Evolutionary conservation across 2,888 invertebrate genomes (phyloP).

Genomic region (Habrosyne pyritoides): DNA sequence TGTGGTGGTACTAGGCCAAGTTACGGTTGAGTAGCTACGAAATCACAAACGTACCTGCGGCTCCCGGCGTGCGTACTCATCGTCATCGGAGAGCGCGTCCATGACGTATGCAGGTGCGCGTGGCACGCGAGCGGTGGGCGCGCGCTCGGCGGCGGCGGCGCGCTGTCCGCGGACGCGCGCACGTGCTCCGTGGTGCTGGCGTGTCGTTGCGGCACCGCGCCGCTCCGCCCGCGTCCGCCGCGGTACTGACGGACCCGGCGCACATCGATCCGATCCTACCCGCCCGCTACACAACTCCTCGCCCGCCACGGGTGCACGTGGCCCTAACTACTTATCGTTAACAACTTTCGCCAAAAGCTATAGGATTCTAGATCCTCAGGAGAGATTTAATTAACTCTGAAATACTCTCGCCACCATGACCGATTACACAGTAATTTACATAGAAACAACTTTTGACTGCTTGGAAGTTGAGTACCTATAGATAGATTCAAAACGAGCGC

Average conservation of each 20-base stretch:
- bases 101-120: conserved; percentile 58
- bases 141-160: conserved; percentile 73
- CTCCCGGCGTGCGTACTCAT: conserved; percentile 75
- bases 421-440: neutral
- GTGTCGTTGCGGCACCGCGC: conserved; percentile 69
- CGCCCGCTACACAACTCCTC: conserved; percentile 37
- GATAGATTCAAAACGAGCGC: conserved; percentile 54
- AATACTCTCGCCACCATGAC: neutral
- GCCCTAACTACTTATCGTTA: conserved; percentile 19
- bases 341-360: neutral
- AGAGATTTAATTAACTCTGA: neutral
- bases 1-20: conserved; percentile 31
- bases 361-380: neutral
- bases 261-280: conserved; percentile 59
- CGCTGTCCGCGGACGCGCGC: conserved; percentile 69
- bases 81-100: conserved; percentile 82
- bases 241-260: conserved; percentile 69
- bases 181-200: conserved; percentile 66
- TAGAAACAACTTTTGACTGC: neutral
- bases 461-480: neutral
- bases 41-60: conserved; percentile 65
- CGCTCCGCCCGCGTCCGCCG: conserved; percentile 78
- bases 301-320: conserved; percentile 52
- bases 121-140: conserved; percentile 54
- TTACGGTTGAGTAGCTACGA: conserved; percentile 22